Base-by-base conservation (phyloP, 2,797 vertebrate species). In the Spea hammondii region DNA sequence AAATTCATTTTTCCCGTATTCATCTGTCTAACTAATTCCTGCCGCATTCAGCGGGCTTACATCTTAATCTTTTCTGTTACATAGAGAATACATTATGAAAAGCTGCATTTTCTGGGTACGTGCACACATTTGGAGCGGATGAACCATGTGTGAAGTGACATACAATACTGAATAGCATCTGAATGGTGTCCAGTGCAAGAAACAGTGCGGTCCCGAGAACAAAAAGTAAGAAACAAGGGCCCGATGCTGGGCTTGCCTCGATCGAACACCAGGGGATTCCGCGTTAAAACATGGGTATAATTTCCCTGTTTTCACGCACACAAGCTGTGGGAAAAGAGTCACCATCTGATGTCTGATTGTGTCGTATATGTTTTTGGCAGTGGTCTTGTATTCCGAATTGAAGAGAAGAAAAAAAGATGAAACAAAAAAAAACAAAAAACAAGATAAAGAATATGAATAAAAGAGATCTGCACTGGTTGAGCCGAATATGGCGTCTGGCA, bases 31-130 rank as follows among this genome's bases (percentile, higher is more conserved):
- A 90, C 91, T 93, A 92, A 93, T 93, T 93, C 92, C 91, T 87
- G 88, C 89, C 86, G 91, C 89, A 92, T 91, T 92, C 93, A 94
- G 89, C 89, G 78, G 93, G 94, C 95, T 97, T 95, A 95, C 94
- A 95, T 95, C 92, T 94, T 96, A 96, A 97, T 97, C 96, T 96
- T 94, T 92, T 94, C 93, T 93, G 93, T 94, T 93, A 94, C 93
- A 92, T 90, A 88, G 92, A 96, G 95, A 96, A 96, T 94, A 93
- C 92, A 89, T 90, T 87, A 88, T 97, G 95, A 97, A 98, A 96
- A 91, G 94, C 92, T 89, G 94, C 89, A 93, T 98, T 97, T 98
- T 98, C 97, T 98, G 96, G 93, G 93, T 96, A 97, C 95, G 96
- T 97, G 96, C 95, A 95, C 95, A 93, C 95, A 96, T 98, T 96